phyloP scores from a whole-genome alignment of 2,113 vertebrate species.

The Ophiodon elongatus region DNA sequence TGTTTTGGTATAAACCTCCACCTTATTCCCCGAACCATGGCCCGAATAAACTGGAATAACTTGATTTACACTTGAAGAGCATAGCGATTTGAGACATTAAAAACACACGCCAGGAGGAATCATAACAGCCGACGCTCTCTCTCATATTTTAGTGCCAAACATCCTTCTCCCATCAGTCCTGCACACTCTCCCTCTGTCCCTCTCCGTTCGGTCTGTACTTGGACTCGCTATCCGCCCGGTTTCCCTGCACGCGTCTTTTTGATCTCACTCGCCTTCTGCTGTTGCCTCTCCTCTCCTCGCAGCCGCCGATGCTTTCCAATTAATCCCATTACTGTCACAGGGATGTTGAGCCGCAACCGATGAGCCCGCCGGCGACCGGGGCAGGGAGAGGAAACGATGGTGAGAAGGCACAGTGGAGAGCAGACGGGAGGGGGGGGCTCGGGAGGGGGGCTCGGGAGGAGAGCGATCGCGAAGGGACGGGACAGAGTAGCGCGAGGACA shows the following conservation, averaged over 20 bases:
- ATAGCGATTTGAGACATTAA: no score
- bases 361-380: constrained; percentile 6
- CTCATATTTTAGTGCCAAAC: not conserved
- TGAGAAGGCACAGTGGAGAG: not conserved
- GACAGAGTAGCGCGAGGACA: constrained; percentile 35
- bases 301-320: constrained; percentile 45
- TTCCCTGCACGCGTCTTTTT: constrained; percentile 8
- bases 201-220: not conserved
- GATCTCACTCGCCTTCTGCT: constrained; percentile 7
- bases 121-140: not conserved
- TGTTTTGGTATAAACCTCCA: not conserved
- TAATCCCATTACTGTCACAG: constrained; percentile 68
- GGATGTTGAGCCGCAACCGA: constrained; percentile 45
- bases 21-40: not conserved
- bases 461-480: constrained; percentile 10
- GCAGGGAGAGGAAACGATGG: not conserved
- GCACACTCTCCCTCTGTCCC: not conserved
- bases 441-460: no score
- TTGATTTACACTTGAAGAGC: not conserved
- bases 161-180: not conserved
- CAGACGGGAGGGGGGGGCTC: constrained; percentile 2
- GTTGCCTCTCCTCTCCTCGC: constrained; percentile 21
- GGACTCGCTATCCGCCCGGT: not conserved
- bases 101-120: not conserved
- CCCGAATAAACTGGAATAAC: not conserved